Evolutionary conservation across 2,888 invertebrate genomes (phyloP).

Genomic region (Heliconius erato): DNA sequence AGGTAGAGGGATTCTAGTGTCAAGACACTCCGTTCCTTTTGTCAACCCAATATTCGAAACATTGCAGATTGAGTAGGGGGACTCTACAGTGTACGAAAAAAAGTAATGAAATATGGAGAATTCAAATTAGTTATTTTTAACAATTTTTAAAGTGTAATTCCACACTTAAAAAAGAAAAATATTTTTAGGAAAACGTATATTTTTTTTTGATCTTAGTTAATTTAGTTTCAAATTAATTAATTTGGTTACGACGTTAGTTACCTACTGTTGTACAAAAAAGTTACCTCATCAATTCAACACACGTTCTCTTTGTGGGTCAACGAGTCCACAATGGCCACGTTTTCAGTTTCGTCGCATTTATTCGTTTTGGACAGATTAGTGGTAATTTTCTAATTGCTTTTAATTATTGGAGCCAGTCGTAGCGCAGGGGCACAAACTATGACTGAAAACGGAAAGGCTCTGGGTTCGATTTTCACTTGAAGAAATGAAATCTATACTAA

Average conservation of each 20-base stretch:
- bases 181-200: too few relatives aligned
- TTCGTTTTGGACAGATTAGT: background rate
- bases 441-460: background rate
- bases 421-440: background rate
- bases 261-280: background rate
- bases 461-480: background rate
- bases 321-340: background rate
- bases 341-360: background rate
- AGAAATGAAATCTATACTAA: too few relatives aligned
- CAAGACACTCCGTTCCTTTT: background rate
- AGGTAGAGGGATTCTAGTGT: too few relatives aligned
- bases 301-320: conserved; percentile 22
- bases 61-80: too few relatives aligned
- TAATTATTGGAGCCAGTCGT: background rate
- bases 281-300: conserved; percentile 5
- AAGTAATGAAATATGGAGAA: too few relatives aligned
- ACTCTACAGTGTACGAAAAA: too few relatives aligned
- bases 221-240: too few relatives aligned
- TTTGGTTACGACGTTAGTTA: background rate
- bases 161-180: too few relatives aligned
- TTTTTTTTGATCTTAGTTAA: too few relatives aligned
- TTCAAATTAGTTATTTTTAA: too few relatives aligned
- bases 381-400: background rate
- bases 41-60: background rate
- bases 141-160: too few relatives aligned